phyloP scores from a whole-genome alignment of 2,888 invertebrate species.

The Drosophila gaucha region DNA sequence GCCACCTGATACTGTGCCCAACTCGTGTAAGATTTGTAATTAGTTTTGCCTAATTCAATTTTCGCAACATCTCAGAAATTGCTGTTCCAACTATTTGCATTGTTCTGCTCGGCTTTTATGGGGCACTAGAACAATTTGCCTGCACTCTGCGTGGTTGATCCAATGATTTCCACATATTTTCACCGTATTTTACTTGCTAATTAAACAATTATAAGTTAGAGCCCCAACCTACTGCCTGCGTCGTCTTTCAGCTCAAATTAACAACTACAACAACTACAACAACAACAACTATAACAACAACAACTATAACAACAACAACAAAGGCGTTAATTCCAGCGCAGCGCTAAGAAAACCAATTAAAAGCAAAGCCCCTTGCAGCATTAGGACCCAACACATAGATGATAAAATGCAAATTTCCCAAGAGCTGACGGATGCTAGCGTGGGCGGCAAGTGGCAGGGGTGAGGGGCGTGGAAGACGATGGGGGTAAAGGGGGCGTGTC shows the following conservation, averaged over 20 bases:
- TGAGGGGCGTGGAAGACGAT: not conserved
- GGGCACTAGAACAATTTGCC: conserved; percentile 13
- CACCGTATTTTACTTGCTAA: conserved; percentile 72
- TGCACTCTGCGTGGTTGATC: conserved; percentile 35
- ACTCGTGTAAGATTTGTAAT: not conserved
- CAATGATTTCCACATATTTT: conserved; percentile 70
- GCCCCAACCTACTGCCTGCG: no score
- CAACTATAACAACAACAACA: not conserved
- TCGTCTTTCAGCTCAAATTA: conserved; percentile 55
- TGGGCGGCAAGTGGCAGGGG: not conserved
- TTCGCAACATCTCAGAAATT: not conserved
- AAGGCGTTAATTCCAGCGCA: not conserved
- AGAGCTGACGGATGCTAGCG: conserved; percentile 47
- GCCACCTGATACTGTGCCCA: no score
- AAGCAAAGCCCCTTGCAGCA: conserved; percentile 65
- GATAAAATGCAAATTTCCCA: conserved; percentile 80
- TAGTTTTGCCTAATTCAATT: not conserved
- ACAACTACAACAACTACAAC: conserved; percentile 33
- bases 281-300: conserved; percentile 9
- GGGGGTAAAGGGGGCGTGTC: not conserved
- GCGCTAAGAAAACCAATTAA: conserved; percentile 71
- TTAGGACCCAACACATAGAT: conserved; percentile 57
- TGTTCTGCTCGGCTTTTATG: not conserved
- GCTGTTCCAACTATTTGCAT: conserved; percentile 7
- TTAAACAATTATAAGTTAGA: conserved; percentile 75